Evolutionary conservation across 2,797 vertebrate species (phyloP).

Genomic region (Micromesistius poutassou): DNA sequence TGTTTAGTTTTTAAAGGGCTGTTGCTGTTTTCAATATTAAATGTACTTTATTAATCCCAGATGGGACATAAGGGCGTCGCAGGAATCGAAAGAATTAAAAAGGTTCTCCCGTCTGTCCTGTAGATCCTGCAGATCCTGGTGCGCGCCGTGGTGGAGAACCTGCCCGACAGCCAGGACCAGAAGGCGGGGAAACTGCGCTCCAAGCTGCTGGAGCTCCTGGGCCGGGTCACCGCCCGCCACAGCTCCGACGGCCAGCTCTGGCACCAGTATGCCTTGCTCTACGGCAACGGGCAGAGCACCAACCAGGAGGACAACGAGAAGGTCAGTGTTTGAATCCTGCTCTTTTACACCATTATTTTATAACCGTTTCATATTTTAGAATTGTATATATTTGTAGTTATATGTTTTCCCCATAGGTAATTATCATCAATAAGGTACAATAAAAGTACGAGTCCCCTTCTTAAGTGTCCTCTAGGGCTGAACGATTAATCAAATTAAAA

Average conservation of each 20-base stretch:
- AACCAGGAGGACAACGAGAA: conserved; percentile 83
- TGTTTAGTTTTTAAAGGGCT: too few species aligned
- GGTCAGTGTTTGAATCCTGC: conserved; percentile 58
- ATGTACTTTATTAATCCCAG: neutral
- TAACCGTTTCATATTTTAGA: neutral
- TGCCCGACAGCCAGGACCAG: conserved; percentile 75
- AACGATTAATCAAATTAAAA: too few species aligned
- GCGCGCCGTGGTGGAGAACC: conserved; percentile 74
- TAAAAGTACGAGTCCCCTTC: neutral
- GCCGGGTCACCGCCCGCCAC: conserved; percentile 83
- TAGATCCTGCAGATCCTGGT: conserved; percentile 90
- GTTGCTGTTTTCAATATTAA: neutral
- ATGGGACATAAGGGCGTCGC: too few species aligned
- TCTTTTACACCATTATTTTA: too few species aligned
- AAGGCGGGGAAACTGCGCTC: conserved; percentile 60
- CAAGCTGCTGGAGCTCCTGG: conserved; percentile 85
- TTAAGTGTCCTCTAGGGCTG: neutral
- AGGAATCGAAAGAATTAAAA: neutral
- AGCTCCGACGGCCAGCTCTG: conserved; percentile 82
- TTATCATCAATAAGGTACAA: neutral
- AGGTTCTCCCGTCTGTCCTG: neutral
- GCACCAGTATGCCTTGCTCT: conserved; percentile 83
- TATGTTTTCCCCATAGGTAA: neutral
- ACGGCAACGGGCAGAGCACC: conserved; percentile 77
- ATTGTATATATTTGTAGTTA: too few species aligned